Evolutionary conservation across 2,113 vertebrate genomes (phyloP).

Genomic region (Istiophorus platypterus): DNA sequence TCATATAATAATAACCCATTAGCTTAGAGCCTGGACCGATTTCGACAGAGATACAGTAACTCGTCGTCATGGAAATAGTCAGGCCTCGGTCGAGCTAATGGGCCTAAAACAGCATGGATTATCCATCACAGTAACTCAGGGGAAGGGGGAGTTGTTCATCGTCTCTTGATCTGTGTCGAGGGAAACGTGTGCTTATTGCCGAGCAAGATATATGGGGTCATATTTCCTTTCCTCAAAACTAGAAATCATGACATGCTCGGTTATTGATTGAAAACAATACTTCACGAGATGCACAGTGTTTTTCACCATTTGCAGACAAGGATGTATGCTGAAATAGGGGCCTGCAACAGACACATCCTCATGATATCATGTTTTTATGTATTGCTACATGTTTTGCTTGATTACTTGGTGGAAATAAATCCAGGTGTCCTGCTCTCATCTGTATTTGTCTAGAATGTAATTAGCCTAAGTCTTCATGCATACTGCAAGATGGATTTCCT

Average conservation of each 20-base stretch:
- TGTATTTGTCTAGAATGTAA: conserved; percentile 56
- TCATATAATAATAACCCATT: conserved; percentile 72
- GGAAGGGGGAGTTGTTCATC: conserved; percentile 29
- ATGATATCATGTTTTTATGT: conserved; percentile 64
- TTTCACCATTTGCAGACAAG: background rate
- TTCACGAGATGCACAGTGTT: background rate
- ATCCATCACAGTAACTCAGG: conserved; percentile 50
- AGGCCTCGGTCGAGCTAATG: conserved; percentile 56
- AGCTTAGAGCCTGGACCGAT: conserved; percentile 60
- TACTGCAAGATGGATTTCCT: conserved; percentile 49
- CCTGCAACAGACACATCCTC: conserved; percentile 33
- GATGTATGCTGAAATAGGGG: conserved; percentile 49
- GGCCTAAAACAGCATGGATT: conserved; percentile 55
- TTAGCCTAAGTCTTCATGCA: conserved; percentile 66
- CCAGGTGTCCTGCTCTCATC: conserved; percentile 45
- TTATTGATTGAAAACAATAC: conserved; percentile 18
- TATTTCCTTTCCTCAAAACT: conserved; percentile 16
- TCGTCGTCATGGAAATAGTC: conserved; percentile 76
- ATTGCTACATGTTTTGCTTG: conserved; percentile 38
- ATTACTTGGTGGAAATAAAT: conserved; percentile 46
- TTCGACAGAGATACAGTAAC: conserved; percentile 68
- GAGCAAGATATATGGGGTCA: background rate
- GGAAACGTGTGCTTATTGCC: conserved; percentile 3
- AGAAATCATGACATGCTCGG: conserved; percentile 2
- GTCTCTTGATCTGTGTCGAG: conserved; percentile 20